Evolutionary conservation across 2,797 vertebrate genomes (phyloP).

Genomic region (Xenentodon cancila): DNA sequence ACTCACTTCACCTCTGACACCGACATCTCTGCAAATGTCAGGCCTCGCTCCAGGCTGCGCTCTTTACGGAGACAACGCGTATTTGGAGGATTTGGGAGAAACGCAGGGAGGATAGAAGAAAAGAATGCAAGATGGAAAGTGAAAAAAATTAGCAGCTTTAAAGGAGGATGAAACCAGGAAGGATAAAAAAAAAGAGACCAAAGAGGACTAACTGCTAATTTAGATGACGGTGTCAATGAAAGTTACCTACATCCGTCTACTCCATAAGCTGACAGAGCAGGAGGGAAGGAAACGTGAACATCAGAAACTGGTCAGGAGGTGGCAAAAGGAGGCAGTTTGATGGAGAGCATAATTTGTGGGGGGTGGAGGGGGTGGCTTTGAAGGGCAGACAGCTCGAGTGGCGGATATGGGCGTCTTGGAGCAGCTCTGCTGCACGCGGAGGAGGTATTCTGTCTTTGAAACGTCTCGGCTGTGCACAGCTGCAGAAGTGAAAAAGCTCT

Average conservation of each 20-base stretch:
- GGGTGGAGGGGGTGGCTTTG: slow-evolving; percentile 8
- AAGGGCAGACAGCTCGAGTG: slow-evolving; percentile 46
- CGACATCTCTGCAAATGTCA: slow-evolving; percentile 52
- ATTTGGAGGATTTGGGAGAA: slow-evolving; percentile 14
- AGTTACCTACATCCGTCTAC: no score
- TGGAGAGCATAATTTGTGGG: slow-evolving; percentile 5
- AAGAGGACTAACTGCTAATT: background rate
- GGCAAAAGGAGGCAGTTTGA: slow-evolving; percentile 17
- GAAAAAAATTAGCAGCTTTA: background rate
- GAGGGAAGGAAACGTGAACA: slow-evolving; percentile 26
- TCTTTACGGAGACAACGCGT: slow-evolving; percentile 16
- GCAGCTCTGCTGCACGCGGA: slow-evolving; percentile 30
- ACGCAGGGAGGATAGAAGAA: background rate
- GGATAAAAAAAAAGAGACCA: background rate
- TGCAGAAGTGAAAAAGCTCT: slow-evolving; percentile 43
- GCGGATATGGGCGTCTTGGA: slow-evolving; percentile 53
- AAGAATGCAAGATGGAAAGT: background rate
- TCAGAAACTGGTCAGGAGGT: slow-evolving; percentile 27
- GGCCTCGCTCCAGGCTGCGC: slow-evolving; percentile 29
- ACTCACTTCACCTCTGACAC: slow-evolving; percentile 35
- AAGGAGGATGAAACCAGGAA: background rate
- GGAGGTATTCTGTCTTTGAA: slow-evolving; percentile 55
- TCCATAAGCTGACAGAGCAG: background rate
- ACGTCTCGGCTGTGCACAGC: slow-evolving; percentile 66
- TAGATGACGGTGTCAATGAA: background rate